These are phyloP conservation scores for Drosophila biarmipes DNA, from an alignment of 1,140 invertebrate genomes.

Conservation along the genomic window DNA sequence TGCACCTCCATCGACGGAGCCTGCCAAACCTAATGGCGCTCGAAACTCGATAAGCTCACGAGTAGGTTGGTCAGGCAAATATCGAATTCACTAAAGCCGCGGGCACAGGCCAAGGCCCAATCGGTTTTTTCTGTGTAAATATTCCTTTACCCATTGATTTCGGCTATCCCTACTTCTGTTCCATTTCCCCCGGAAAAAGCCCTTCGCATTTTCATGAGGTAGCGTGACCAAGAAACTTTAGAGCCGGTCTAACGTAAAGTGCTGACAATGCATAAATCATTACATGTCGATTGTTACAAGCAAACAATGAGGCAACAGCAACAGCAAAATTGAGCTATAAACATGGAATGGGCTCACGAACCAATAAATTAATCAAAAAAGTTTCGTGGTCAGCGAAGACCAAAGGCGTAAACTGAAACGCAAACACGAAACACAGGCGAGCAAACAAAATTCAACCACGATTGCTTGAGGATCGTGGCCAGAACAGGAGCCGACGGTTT, in stretches of 20 bases:
- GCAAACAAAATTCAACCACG: neutral
- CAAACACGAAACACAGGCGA: constrained; percentile 29
- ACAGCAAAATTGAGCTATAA: constrained; percentile 2
- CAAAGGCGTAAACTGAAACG: constrained; percentile 49
- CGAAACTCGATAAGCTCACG: constrained; percentile 9
- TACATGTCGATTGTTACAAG: constrained; percentile 41
- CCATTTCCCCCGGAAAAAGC: neutral
- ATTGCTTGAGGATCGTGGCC: neutral
- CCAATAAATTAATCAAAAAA: constrained; percentile 52
- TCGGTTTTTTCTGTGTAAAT: neutral
- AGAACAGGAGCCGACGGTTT: constrained; percentile 1
- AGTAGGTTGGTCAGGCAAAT: neutral
- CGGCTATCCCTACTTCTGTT: neutral
- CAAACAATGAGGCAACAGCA: constrained; percentile 29
- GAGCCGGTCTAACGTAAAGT: constrained; percentile 15
- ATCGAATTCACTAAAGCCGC: neutral
- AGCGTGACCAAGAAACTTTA: constrained; percentile 12
- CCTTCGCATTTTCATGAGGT: neutral
- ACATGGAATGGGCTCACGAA: constrained; percentile 15
- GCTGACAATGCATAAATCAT: constrained; percentile 51
- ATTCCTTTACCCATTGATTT: neutral
- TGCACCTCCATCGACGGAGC: constrained; percentile 2
- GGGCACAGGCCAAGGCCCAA: no score
- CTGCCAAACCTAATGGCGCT: neutral
- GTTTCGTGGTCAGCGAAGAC: constrained; percentile 37